phyloP scores from a whole-genome alignment of 1,140 invertebrate genomes.

The Drosophila busckii region DNA sequence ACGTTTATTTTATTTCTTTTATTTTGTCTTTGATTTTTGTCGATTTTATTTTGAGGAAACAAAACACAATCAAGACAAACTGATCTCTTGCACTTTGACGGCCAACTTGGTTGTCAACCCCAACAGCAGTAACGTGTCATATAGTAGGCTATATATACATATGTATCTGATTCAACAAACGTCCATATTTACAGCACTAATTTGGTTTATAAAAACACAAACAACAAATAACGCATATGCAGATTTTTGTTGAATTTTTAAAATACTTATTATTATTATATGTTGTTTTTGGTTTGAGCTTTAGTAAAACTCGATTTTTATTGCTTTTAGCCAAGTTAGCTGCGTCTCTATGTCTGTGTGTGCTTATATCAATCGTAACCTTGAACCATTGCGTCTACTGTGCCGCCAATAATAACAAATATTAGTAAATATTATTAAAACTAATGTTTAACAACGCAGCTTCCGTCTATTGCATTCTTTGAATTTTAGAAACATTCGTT shows the following conservation, averaged over 20 bases:
- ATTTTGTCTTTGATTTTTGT: neutral
- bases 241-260: no score
- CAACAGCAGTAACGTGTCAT: no score
- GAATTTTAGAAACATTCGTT: conserved; percentile 5
- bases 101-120: neutral
- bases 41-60: conserved; percentile 39
- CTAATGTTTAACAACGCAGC: no score
- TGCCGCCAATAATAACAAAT: no score
- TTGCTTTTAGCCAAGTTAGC: conserved; percentile 37
- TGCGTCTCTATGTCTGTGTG: conserved; percentile 26
- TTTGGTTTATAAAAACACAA: conserved; percentile 19
- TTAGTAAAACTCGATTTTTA: conserved; percentile 30
- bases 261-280: no score
- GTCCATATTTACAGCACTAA: conserved; percentile 25
- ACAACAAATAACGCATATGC: conserved; percentile 12
- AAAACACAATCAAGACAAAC: conserved; percentile 32
- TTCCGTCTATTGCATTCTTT: no score
- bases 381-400: conserved; percentile 57
- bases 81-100: conserved; percentile 20
- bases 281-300: no score
- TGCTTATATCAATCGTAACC: conserved; percentile 31
- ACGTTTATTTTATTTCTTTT: conserved; percentile 21
- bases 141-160: no score
- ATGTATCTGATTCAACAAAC: no score
- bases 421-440: no score